Evolutionary conservation across 2,888 invertebrate genomes (phyloP).

Genomic region (Drosophila nr. perissopoda): DNA sequence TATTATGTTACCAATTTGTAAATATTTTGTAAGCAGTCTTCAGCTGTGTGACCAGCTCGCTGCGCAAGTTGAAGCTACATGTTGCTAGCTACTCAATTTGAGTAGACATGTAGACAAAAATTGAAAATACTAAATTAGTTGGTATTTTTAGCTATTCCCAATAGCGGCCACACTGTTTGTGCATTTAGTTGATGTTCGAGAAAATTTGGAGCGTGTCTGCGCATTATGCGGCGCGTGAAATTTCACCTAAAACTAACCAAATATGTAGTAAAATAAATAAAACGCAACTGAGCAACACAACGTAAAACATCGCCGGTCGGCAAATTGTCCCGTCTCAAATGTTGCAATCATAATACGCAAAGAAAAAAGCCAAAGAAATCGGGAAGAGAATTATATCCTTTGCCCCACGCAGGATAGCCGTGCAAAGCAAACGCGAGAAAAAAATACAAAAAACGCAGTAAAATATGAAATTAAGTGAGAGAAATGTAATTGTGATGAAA

Average conservation of each 20-base stretch:
- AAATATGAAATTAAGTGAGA: slow-evolving; percentile 40
- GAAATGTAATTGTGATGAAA: slow-evolving; percentile 57
- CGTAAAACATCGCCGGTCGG: slow-evolving; percentile 24
- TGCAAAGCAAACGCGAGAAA: slow-evolving; percentile 58
- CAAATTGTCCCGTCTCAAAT: slow-evolving; percentile 24
- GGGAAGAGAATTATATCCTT: slow-evolving; percentile 65
- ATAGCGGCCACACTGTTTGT: slow-evolving; percentile 29
- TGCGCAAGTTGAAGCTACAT: slow-evolving; percentile 3
- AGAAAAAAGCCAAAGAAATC: slow-evolving; percentile 13
- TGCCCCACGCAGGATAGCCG: slow-evolving; percentile 68
- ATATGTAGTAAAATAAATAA: slow-evolving; percentile 50
- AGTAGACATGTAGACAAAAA: slow-evolving; percentile 5
- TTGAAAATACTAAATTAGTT: slow-evolving; percentile 28
- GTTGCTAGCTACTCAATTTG: slow-evolving; percentile 10
- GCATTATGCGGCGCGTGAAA: slow-evolving; percentile 49
- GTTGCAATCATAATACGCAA: slow-evolving; percentile 18
- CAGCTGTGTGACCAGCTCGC: neutral
- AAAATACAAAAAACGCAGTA: slow-evolving; percentile 35
- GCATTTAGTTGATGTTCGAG: slow-evolving; percentile 59
- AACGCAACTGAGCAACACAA: slow-evolving; percentile 31
- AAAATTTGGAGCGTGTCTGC: slow-evolving; percentile 52
- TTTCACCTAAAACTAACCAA: slow-evolving; percentile 40
- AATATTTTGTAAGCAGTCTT: neutral
- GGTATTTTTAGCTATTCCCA: slow-evolving; percentile 5
- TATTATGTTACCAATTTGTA: neutral